phyloP scores from a whole-genome alignment of 2,113 vertebrate genomes.

The Stomatorhinus ivindoensis region DNA sequence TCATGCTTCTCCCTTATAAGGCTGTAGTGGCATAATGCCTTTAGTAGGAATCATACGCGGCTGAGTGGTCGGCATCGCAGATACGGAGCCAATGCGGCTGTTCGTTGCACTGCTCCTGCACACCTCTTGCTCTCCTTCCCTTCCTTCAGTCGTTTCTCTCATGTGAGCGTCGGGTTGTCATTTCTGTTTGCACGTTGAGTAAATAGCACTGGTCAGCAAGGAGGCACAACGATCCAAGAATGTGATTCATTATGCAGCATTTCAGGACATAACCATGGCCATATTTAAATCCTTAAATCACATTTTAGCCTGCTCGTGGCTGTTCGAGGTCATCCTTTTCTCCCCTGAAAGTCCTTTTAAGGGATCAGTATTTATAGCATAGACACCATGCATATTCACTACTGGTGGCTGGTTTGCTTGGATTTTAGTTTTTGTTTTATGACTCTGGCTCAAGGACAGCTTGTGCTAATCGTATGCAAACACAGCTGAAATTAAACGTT shows the following conservation, averaged over 20 bases:
- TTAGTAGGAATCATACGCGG: background rate
- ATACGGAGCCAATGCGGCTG: background rate
- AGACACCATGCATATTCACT: background rate
- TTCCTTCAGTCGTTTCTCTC: background rate
- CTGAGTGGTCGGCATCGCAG: background rate
- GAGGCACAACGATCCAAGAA: background rate
- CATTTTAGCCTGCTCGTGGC: background rate
- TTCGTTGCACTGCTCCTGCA: background rate
- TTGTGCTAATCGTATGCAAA: background rate
- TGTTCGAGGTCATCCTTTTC: background rate
- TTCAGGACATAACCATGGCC: background rate
- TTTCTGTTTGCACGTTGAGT: background rate
- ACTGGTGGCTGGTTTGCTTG: background rate
- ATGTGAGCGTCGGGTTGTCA: background rate
- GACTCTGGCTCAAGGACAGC: background rate
- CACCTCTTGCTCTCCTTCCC: background rate
- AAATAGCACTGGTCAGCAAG: background rate
- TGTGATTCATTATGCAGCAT: background rate
- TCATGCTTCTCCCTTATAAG: slow-evolving; percentile 33
- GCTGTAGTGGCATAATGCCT: slow-evolving; percentile 3
- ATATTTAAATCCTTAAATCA: background rate
- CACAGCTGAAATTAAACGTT: background rate
- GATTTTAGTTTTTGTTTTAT: background rate
- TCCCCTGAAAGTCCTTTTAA: background rate
- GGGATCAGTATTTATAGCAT: background rate